Conservation (phyloP, 2,888 invertebrate species). For the Acheta domesticus region DNA sequence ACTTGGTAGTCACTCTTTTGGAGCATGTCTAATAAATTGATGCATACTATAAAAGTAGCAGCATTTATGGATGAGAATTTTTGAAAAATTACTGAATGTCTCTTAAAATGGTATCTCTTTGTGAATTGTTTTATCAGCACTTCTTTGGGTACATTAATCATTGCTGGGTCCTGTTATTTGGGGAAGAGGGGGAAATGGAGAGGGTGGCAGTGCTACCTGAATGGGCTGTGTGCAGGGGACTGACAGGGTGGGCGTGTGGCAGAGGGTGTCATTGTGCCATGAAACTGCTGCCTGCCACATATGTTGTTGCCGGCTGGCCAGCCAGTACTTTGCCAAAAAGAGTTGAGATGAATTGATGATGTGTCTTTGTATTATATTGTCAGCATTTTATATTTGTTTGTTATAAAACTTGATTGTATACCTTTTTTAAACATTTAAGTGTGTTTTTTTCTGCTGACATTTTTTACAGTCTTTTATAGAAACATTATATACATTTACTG, state of each 20-base stretch:
- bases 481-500: not conserved
- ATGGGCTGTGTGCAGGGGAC: constrained; percentile 10
- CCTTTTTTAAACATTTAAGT: not conserved
- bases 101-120: too few species aligned
- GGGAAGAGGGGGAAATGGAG: not conserved
- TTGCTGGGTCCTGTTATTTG: not conserved
- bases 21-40: too few species aligned
- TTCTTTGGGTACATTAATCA: too few species aligned
- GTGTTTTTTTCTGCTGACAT: constrained; percentile 12
- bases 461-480: constrained; percentile 18
- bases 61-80: too few species aligned
- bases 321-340: constrained; percentile 10
- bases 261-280: not conserved
- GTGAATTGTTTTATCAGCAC: too few species aligned
- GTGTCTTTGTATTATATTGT: constrained; percentile 11
- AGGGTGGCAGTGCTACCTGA: not conserved
- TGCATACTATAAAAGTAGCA: too few species aligned
- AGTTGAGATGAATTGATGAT: not conserved
- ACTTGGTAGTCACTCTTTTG: too few species aligned
- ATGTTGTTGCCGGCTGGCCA: not conserved
- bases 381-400: constrained; percentile 2
- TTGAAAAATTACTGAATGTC: too few species aligned
- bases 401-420: not conserved
- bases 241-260: not conserved
- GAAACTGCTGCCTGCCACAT: constrained; percentile 3